Conservation (phyloP, 2,797 vertebrate species). For the Cirrhinus mrigala region DNA sequence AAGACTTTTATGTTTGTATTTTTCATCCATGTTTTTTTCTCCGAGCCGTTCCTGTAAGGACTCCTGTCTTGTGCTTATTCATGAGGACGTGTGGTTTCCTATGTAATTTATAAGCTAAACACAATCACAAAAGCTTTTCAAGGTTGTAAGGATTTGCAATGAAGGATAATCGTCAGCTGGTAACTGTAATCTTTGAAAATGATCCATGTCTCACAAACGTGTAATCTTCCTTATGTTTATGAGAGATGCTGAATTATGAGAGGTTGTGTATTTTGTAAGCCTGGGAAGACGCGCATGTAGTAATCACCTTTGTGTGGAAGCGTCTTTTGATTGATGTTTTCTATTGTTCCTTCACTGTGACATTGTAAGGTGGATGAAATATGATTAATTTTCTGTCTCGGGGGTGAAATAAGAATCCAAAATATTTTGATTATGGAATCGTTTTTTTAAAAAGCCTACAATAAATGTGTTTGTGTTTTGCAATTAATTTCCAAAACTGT, state of each 20-base stretch:
- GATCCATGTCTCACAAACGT: conserved; percentile 61
- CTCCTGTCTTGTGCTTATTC: conserved; percentile 1
- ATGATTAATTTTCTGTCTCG: conserved; percentile 14
- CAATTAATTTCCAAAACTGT: conserved; percentile 41
- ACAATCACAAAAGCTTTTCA: conserved; percentile 55
- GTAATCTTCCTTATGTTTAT: conserved; percentile 65
- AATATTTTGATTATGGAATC: conserved; percentile 21
- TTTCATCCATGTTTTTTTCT: conserved; percentile 1
- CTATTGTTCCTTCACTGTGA: conserved; percentile 41
- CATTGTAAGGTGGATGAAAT: conserved; percentile 42
- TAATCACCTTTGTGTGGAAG: conserved; percentile 50
- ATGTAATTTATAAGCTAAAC: conserved; percentile 47
- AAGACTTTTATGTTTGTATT: conserved; percentile 1
- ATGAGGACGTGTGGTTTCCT: not conserved
- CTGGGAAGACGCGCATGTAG: conserved; percentile 37
- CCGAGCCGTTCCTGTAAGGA: not conserved
- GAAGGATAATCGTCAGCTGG: conserved; percentile 49
- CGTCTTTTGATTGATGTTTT: conserved; percentile 64
- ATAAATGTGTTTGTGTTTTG: conserved; percentile 29
- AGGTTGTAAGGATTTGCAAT: conserved; percentile 50
- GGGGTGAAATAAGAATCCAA: not conserved
- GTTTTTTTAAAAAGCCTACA: not conserved
- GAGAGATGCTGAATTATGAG: conserved; percentile 39
- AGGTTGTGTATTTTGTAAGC: conserved; percentile 36
- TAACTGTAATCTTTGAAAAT: conserved; percentile 47